Conservation (phyloP, 2,888 invertebrate genomes). For the Idaea straminata region DNA sequence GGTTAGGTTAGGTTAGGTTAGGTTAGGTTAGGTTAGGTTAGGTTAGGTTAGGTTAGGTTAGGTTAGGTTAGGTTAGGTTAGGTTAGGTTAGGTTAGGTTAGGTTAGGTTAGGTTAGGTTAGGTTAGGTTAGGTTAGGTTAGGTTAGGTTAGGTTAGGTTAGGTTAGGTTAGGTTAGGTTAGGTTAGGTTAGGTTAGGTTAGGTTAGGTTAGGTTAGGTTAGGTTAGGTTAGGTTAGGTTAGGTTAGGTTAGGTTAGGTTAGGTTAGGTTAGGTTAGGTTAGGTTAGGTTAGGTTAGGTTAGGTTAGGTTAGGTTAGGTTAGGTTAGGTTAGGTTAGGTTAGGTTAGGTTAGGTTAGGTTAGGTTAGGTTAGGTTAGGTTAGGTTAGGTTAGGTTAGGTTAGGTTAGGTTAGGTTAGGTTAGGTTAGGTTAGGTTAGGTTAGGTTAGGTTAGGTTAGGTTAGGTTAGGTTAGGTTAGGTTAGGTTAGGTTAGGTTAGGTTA, state of each 20-base stretch:
- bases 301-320: constrained; percentile 28
- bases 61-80: constrained; percentile 26
- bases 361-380: constrained; percentile 25
- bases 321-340: constrained; percentile 24
- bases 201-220: constrained; percentile 24
- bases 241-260: constrained; percentile 15
- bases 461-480: constrained; percentile 27
- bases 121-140: constrained; percentile 27
- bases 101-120: constrained; percentile 15
- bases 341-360: constrained; percentile 22
- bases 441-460: constrained; percentile 28
- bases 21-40: constrained; percentile 23
- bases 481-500: constrained; percentile 23
- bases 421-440: constrained; percentile 24
- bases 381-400: constrained; percentile 21
- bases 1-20: constrained; percentile 27
- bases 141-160: constrained; percentile 29
- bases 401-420: constrained; percentile 14
- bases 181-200: constrained; percentile 22
- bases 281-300: constrained; percentile 29
- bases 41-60: constrained; percentile 23
- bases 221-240: constrained; percentile 24
- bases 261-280: constrained; percentile 20
- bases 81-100: constrained; percentile 3
- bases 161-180: constrained; percentile 26